Evolutionary conservation across 1,140 invertebrate genomes (phyloP).

Genomic region (Caenorhabditis inopinata): DNA sequence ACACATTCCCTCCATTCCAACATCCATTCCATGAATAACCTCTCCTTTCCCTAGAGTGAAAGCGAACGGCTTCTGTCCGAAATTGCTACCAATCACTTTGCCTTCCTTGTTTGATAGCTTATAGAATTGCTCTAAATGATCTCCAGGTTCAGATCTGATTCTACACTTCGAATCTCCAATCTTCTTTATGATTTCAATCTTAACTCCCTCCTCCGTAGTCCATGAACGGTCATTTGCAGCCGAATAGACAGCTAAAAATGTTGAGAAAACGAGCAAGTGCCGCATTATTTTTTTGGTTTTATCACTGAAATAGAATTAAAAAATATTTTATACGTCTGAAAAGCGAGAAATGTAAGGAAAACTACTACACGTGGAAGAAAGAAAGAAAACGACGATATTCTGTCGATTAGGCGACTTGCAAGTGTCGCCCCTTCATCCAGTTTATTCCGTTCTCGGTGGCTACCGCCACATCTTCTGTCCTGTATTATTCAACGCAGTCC

Average conservation of each 20-base stretch:
- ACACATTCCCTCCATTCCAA: slow-evolving; percentile 54
- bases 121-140: slow-evolving; percentile 63
- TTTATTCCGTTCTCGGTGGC: slow-evolving; percentile 25
- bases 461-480: background rate
- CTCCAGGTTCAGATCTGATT: slow-evolving; percentile 56
- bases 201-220: slow-evolving; percentile 65
- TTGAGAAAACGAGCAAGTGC: background rate
- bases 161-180: slow-evolving; percentile 63
- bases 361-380: slow-evolving; percentile 15
- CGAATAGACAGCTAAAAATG: slow-evolving; percentile 8
- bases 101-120: slow-evolving; percentile 62
- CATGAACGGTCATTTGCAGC: slow-evolving; percentile 57
- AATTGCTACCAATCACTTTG: slow-evolving; percentile 59
- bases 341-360: background rate
- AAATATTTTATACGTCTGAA: no score
- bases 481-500: background rate
- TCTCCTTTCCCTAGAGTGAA: slow-evolving; percentile 60
- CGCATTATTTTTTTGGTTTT: background rate
- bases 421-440: slow-evolving; percentile 18
- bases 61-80: slow-evolving; percentile 51
- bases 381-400: background rate
- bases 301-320: slow-evolving; percentile 14
- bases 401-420: background rate
- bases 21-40: slow-evolving; percentile 64
- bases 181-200: slow-evolving; percentile 65